phyloP scores from a whole-genome alignment of 2,888 invertebrate genomes.

The Machimus atricapillus region DNA sequence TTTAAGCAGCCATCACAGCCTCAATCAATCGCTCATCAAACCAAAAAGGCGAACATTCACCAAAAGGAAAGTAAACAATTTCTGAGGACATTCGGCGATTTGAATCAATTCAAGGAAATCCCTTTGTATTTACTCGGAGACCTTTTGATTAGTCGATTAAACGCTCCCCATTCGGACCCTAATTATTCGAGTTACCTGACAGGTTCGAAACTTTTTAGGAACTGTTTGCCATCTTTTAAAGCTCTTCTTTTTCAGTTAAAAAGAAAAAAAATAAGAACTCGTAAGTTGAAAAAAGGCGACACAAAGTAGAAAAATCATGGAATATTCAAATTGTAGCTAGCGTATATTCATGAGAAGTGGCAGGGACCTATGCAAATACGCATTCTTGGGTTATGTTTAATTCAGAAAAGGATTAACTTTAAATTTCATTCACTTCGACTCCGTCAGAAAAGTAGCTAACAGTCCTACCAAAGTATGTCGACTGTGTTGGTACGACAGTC shows the following conservation, averaged over 20 bases:
- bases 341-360: not conserved
- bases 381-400: not conserved
- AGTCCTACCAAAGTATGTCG: not conserved
- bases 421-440: not conserved
- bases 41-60: not conserved
- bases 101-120: not conserved
- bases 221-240: not conserved
- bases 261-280: not conserved
- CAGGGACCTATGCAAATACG: not conserved
- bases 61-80: not conserved
- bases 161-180: not conserved
- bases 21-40: not conserved
- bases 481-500: not conserved
- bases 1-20: not conserved
- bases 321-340: not conserved
- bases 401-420: not conserved
- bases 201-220: not conserved
- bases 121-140: not conserved
- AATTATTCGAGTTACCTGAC: not conserved
- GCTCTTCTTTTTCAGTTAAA: not conserved
- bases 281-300: not conserved
- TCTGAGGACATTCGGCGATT: not conserved
- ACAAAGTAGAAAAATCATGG: not conserved
- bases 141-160: not conserved
- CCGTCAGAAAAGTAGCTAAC: not conserved